phyloP scores from a whole-genome alignment of 2,797 vertebrate species.

The Pseudomugil tenellus region DNA sequence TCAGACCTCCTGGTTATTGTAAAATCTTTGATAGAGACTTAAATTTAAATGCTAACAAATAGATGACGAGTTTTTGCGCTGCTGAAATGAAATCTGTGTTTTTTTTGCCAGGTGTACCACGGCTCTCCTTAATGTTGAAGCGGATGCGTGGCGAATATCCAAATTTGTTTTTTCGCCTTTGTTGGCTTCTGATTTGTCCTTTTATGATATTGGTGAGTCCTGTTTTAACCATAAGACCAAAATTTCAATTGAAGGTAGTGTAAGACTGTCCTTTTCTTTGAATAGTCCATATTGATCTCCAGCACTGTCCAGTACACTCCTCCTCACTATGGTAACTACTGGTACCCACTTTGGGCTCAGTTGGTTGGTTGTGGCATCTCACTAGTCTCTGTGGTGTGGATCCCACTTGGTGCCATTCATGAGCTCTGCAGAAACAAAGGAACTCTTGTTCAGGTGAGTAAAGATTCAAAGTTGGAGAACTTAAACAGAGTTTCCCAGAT shows the following conservation, averaged over 20 bases:
- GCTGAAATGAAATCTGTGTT: conserved; percentile 4
- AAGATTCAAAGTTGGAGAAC: neutral
- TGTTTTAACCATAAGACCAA: conserved; percentile 12
- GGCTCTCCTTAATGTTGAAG: conserved; percentile 74
- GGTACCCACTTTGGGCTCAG: conserved; percentile 81
- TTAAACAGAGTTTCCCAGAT: neutral
- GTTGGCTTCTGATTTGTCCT: conserved; percentile 78
- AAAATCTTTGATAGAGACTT: neutral
- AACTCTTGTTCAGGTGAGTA: conserved; percentile 73
- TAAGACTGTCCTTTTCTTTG: conserved; percentile 1
- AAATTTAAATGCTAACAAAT: neutral
- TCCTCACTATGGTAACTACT: conserved; percentile 76
- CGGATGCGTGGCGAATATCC: conserved; percentile 76
- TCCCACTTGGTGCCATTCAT: conserved; percentile 80
- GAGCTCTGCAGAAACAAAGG: conserved; percentile 77
- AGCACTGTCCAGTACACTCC: conserved; percentile 79
- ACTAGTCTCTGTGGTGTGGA: conserved; percentile 80
- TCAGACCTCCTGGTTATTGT: neutral
- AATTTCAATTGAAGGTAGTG: neutral
- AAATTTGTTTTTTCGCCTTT: conserved; percentile 78
- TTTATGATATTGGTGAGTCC: conserved; percentile 78
- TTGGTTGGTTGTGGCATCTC: conserved; percentile 78
- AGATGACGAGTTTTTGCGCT: neutral
- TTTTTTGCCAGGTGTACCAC: conserved; percentile 64
- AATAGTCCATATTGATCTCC: conserved; percentile 76